Base-by-base conservation (phyloP, 2,797 vertebrate genomes). In the Enoplosus armatus region DNA sequence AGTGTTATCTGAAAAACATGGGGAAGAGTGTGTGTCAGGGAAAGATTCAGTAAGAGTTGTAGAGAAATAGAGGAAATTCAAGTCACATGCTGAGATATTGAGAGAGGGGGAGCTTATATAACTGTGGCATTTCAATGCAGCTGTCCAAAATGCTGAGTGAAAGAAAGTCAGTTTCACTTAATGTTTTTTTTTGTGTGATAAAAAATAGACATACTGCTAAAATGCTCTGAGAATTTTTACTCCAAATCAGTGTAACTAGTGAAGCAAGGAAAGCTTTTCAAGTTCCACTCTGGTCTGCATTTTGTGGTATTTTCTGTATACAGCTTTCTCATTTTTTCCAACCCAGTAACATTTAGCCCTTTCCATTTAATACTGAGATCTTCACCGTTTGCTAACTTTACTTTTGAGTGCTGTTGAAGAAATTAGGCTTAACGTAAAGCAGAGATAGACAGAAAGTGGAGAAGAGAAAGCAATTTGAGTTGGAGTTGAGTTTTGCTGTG, bases 61-160 rank as follows among this genome's bases (percentile, higher is more conserved):
- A 56, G 50, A 73, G 69, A 82, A 86, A 85, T 29, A 51, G 63
- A 76, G 50, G 53, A 80, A 84, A 81, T 69, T 75, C 20, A 66
- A 77, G 75, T 83, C 77, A 68, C 77, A 72, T 56, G 74, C 58
- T 35, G 56, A 76, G 80, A 83, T 72, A 73, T 7, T 56, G 48
- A 75, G 75, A 58, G 37, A 61, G 59, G 11, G 22, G 15, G 24
- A 60, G 70, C 86, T 90, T 86, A 82, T 83, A 76, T 84, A 86
- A 85, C 71, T 67, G 62, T 81, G 80, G 56, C 77, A 70, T 83
- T 87, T 89, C 65, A 81, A 80, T 83, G 61, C 74, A 82, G 70
- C 82, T 79, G 77, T 84, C 79, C 79, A 85, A 85, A 88, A 79
- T 53, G 87, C 85, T 89, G 84, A 89, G 82, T 85, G 82, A 82